Conservation (phyloP, 2,888 invertebrate species). For the Aradus depressus region DNA sequence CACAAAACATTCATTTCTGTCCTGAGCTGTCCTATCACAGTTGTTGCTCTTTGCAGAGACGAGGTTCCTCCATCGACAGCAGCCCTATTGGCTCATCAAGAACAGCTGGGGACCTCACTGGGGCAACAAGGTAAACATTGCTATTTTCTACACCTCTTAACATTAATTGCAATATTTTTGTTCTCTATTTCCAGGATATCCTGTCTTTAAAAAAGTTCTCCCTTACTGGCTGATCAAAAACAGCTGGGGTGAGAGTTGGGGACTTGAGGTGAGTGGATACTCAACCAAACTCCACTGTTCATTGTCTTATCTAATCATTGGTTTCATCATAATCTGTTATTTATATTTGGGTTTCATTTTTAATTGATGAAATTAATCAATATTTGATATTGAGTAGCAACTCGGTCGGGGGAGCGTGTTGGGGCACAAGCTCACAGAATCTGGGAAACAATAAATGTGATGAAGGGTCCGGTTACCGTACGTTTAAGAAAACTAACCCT, state of each 20-base stretch:
- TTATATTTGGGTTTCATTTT: too few species aligned
- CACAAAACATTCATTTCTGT: conserved; percentile 1
- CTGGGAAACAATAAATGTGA: too few species aligned
- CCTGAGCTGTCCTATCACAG: conserved; percentile 7
- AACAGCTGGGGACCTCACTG: conserved; percentile 87
- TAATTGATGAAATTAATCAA: too few species aligned
- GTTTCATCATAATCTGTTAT: too few species aligned
- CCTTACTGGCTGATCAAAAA: conserved; percentile 93
- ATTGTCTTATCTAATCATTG: too few species aligned
- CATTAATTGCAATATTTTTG: conserved; percentile 27
- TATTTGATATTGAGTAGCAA: too few species aligned
- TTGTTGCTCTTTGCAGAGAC: conserved; percentile 59
- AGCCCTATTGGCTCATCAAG: conserved; percentile 88
- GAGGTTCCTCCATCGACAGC: conserved; percentile 62
- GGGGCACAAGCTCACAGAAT: too few species aligned
- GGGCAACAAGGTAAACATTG: conserved; percentile 71
- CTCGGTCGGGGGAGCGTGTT: too few species aligned
- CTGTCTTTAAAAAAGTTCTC: conserved; percentile 63
- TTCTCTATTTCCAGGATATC: conserved; percentile 51
- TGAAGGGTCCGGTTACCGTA: too few species aligned
- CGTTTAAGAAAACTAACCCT: too few species aligned
- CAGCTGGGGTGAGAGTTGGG: conserved; percentile 87
- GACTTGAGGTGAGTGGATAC: conserved; percentile 51
- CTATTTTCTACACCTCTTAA: too few species aligned
- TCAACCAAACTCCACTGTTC: too few species aligned